Evolutionary conservation across 2,113 vertebrate genomes (phyloP).

Genomic region (Dicrurus megarhynchus): DNA sequence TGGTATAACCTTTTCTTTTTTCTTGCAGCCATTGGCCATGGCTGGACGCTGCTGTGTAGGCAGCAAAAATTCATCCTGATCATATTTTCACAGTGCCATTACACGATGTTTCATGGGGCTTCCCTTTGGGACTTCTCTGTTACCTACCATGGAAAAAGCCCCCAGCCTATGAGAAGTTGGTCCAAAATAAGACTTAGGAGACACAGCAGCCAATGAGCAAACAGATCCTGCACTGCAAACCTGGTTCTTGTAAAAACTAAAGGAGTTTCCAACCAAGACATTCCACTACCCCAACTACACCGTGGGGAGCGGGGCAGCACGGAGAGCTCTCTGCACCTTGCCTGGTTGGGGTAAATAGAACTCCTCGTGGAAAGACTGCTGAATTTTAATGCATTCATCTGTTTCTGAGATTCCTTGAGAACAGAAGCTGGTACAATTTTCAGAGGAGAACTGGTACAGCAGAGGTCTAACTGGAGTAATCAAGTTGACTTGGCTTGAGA

Average conservation of each 20-base stretch:
- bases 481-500: background rate
- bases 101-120: fast-evolving
- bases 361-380: background rate
- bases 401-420: background rate
- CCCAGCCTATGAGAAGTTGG: background rate
- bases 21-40: background rate
- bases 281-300: background rate
- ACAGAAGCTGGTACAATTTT: background rate
- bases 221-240: background rate
- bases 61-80: background rate
- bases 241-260: background rate
- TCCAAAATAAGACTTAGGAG: background rate
- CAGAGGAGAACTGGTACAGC: background rate
- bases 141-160: background rate
- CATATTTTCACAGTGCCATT: background rate
- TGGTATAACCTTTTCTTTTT: background rate
- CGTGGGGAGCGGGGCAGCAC: background rate
- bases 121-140: background rate
- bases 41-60: background rate
- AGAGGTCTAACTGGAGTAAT: background rate
- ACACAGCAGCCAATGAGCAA: background rate
- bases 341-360: background rate
- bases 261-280: background rate
- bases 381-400: background rate
- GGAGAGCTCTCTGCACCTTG: background rate